phyloP scores from a whole-genome alignment of 1,140 invertebrate species.

The Oreohelix idahoensis region DNA sequence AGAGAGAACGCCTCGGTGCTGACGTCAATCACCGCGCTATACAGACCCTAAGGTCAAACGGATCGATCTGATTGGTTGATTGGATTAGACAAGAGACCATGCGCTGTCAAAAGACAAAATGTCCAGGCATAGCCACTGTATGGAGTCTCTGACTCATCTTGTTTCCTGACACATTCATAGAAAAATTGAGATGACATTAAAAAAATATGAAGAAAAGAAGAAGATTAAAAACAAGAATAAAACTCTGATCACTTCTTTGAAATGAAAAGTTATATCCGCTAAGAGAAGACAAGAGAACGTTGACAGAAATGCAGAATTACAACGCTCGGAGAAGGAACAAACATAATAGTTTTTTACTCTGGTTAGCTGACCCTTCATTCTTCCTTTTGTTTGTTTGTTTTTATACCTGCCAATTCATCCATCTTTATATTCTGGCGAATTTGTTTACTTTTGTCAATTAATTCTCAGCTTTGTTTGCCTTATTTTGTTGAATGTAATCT shows the following conservation, averaged over 20 bases:
- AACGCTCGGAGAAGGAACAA: not conserved
- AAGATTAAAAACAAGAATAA: not conserved
- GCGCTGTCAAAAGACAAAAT: not conserved
- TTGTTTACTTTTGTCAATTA: too few species aligned
- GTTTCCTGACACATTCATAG: not conserved
- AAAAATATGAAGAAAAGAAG: not conserved
- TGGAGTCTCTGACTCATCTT: not conserved
- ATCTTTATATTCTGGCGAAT: too few species aligned
- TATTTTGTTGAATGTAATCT: too few species aligned
- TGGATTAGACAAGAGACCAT: conserved; percentile 9
- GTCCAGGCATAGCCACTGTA: not conserved
- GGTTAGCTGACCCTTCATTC: too few species aligned
- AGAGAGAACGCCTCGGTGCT: conserved; percentile 10
- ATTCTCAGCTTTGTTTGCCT: too few species aligned
- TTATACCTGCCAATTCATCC: too few species aligned
- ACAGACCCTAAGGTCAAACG: not conserved
- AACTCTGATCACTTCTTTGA: not conserved
- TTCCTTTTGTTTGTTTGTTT: too few species aligned
- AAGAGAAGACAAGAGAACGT: not conserved
- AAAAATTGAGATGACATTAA: not conserved
- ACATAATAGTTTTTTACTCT: too few species aligned
- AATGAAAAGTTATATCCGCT: not conserved
- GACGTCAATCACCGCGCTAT: conserved; percentile 10
- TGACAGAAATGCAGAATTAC: not conserved
- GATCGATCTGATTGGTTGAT: conserved; percentile 19